Conservation (phyloP, 2,888 invertebrate species). For the Smittia sp. region DNA sequence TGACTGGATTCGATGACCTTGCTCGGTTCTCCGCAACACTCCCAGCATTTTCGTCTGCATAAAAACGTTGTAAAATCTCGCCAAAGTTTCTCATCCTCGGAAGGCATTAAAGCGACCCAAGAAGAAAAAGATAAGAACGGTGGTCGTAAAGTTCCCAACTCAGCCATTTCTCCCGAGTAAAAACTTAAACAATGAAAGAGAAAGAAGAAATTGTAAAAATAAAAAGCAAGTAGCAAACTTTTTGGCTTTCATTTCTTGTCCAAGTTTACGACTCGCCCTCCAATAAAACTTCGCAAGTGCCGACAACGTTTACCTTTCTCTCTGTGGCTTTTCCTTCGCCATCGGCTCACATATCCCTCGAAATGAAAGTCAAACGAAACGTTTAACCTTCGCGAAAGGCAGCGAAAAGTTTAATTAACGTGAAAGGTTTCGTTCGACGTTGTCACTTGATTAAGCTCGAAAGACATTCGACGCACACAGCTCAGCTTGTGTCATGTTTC, state of each 20-base stretch:
- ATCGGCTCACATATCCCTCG: neutral
- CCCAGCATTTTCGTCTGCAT: neutral
- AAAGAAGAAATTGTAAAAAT: neutral
- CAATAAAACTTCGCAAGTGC: neutral
- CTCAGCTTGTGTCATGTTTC: slow-evolving; percentile 41
- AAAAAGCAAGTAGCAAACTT: slow-evolving; percentile 23
- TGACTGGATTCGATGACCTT: slow-evolving; percentile 13
- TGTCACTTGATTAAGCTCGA: slow-evolving; percentile 40
- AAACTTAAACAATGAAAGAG: neutral
- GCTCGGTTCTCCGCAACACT: slow-evolving; percentile 9
- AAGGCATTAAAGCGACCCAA: slow-evolving; percentile 7
- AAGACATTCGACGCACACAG: neutral
- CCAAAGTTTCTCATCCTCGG: neutral
- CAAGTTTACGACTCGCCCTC: slow-evolving; percentile 1
- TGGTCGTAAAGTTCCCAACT: neutral
- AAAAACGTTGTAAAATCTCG: slow-evolving; percentile 8
- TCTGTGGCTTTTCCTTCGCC: slow-evolving; percentile 1
- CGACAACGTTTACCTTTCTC: slow-evolving; percentile 12
- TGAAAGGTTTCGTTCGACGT: slow-evolving; percentile 37
- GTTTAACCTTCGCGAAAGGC: neutral
- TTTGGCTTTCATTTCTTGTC: slow-evolving; percentile 22
- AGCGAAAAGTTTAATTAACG: slow-evolving; percentile 34
- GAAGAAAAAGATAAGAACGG: neutral
- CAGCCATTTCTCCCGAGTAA: neutral
- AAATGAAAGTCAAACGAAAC: slow-evolving; percentile 13